Evolutionary conservation across 2,888 invertebrate genomes (phyloP).

Genomic region (Bombylius discolor): DNA sequence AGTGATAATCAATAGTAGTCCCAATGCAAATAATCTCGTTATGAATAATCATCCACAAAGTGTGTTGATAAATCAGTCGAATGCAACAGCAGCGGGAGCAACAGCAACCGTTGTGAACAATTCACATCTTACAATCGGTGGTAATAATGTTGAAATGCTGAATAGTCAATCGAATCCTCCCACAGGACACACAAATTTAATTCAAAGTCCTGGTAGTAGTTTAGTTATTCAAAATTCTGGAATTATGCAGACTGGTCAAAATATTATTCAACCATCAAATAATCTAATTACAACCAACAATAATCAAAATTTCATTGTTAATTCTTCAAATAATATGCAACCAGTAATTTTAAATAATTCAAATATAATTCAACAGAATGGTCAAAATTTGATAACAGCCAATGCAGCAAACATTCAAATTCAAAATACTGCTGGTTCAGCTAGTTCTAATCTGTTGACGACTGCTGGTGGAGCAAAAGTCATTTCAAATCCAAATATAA

Average conservation of each 20-base stretch:
- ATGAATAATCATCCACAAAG: slow-evolving; percentile 12
- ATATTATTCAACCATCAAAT: slow-evolving; percentile 12
- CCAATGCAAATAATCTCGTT: slow-evolving; percentile 8
- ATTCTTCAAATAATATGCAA: slow-evolving; percentile 20
- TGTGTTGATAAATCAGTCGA: slow-evolving; percentile 7
- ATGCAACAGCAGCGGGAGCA: neutral
- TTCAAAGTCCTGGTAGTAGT: slow-evolving; percentile 11
- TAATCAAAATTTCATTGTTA: slow-evolving; percentile 17
- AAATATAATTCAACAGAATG: slow-evolving; percentile 14
- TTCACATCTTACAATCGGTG: slow-evolving; percentile 2
- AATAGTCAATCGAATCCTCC: slow-evolving; percentile 6
- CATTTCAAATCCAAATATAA: slow-evolving; percentile 11
- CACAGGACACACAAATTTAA: slow-evolving; percentile 4
- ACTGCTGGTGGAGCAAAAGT: slow-evolving; percentile 22
- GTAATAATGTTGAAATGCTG: slow-evolving; percentile 10
- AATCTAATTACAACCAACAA: slow-evolving; percentile 7
- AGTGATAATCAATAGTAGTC: slow-evolving; percentile 17
- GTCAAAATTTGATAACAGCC: slow-evolving; percentile 17
- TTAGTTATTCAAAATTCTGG: slow-evolving; percentile 19
- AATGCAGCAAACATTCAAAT: slow-evolving; percentile 12
- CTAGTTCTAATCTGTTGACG: slow-evolving; percentile 7
- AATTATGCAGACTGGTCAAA: slow-evolving; percentile 10
- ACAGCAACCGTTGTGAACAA: slow-evolving; percentile 3
- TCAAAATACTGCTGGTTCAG: neutral
- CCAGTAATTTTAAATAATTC: slow-evolving; percentile 16